A percentile compares a stretch with the other conserved stretches of the same genome.
Evolutionary conservation across 2,888 invertebrate genomes (phyloP).

Genomic region (Chrysolina oricalcia): DNA sequence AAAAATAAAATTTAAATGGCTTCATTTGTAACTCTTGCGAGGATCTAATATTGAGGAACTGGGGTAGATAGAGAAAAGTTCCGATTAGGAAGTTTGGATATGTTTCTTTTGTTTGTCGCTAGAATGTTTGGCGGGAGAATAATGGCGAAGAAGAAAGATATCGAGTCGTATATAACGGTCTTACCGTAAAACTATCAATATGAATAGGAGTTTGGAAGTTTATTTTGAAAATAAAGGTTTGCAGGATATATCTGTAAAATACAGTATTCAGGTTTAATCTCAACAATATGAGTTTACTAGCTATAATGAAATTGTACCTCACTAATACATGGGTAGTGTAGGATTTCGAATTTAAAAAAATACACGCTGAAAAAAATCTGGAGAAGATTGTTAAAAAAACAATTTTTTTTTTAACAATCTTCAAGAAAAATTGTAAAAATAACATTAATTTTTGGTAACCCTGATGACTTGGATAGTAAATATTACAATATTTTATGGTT

Average conservation of each 20-base stretch:
- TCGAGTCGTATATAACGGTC: conserved; percentile 10
- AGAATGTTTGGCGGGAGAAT: conserved; percentile 27
- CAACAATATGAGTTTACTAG: no score
- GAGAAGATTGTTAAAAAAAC: no score
- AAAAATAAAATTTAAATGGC: conserved; percentile 53
- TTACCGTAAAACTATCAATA: conserved; percentile 2
- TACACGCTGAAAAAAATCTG: no score
- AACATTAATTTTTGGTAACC: no score
- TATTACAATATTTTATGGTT: no score
- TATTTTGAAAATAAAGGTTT: not conserved
- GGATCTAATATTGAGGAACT: conserved; percentile 42
- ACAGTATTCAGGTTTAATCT: no score
- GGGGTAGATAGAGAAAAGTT: conserved; percentile 38
- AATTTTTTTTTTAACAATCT: no score
- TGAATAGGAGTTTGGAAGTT: not conserved
- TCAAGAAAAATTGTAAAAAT: no score
- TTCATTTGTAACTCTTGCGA: conserved; percentile 47
- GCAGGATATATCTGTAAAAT: not conserved
- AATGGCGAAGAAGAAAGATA: conserved; percentile 24
- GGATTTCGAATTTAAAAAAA: no score
- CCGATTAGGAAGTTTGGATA: conserved; percentile 43
- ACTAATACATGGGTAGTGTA: no score
- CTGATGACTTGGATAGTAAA: no score
- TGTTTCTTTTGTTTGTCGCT: conserved; percentile 38
- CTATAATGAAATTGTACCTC: no score